Conservation (phyloP, 2,888 invertebrate species). For the Nemotelus nigrinus region DNA sequence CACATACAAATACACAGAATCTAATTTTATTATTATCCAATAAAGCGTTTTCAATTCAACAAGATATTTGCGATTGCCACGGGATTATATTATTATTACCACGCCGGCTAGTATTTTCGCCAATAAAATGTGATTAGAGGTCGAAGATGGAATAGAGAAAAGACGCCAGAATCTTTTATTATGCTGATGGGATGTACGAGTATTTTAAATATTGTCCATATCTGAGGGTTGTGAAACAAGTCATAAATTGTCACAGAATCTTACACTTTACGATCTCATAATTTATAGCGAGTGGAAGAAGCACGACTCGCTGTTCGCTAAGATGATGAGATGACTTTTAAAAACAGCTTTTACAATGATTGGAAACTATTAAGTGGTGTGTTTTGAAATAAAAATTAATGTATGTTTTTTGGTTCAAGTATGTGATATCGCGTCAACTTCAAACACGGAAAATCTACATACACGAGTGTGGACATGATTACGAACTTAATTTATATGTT, state of each 20-base stretch:
- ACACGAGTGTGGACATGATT: conserved; percentile 10
- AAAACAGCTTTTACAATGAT: conserved; percentile 37
- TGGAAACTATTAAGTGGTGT: conserved; percentile 31
- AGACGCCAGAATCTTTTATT: too few relatives aligned
- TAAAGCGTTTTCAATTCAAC: conserved; percentile 23
- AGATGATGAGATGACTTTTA: not conserved
- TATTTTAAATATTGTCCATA: not conserved
- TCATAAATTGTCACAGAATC: conserved; percentile 27
- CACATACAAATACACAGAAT: conserved; percentile 8
- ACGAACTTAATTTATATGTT: conserved; percentile 33
- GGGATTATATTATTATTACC: not conserved
- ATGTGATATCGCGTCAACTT: conserved; percentile 22
- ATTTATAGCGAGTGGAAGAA: not conserved
- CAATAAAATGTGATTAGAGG: conserved; percentile 34
- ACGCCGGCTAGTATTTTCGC: not conserved
- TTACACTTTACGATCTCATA: conserved; percentile 24
- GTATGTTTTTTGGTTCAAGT: not conserved
- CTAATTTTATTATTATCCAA: conserved; percentile 9
- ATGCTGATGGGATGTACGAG: too few relatives aligned
- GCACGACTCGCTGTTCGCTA: not conserved
- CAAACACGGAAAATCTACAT: conserved; percentile 32
- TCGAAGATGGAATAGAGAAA: not conserved
- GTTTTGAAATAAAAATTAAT: conserved; percentile 28
- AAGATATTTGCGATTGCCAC: conserved; percentile 18
- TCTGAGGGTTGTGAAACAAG: conserved; percentile 6